These are phyloP conservation scores for Coranthus polyacanthus DNA, from an alignment of 2,797 vertebrate genomes.

Conservation along the genomic window DNA sequence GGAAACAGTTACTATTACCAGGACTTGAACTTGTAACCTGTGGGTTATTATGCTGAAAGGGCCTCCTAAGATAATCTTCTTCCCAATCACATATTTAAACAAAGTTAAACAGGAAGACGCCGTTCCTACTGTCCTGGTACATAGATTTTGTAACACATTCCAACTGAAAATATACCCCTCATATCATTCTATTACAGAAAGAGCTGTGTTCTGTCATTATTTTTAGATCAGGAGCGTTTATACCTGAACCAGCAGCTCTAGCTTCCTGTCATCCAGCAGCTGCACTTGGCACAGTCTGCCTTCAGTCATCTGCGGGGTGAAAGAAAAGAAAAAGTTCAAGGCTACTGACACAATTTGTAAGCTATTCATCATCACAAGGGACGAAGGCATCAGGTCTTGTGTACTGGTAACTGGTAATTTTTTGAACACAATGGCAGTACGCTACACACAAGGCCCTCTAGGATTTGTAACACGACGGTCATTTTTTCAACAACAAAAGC, in stretches of 20 bases:
- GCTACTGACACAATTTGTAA: conserved; percentile 24
- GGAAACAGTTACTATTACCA: no score
- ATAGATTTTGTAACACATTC: neutral
- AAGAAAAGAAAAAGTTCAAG: conserved; percentile 42
- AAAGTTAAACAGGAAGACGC: neutral
- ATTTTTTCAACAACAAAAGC: no score
- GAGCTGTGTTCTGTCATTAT: neutral
- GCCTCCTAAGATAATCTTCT: neutral
- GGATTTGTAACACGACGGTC: neutral
- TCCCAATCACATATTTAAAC: neutral
- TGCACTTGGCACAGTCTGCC: conserved; percentile 96
- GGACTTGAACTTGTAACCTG: neutral
- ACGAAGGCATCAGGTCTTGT: conserved; percentile 1
- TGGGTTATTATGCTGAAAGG: neutral
- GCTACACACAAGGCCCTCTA: neutral
- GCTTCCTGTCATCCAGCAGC: conserved; percentile 95
- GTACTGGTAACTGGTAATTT: neutral
- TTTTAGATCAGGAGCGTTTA: conserved; percentile 1
- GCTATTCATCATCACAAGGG: conserved; percentile 27
- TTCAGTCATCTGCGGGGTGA: conserved; percentile 94
- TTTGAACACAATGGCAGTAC: neutral
- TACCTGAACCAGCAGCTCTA: conserved; percentile 99
- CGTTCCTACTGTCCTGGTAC: neutral
- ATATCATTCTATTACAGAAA: neutral
- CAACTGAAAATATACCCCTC: neutral